A percentile compares a stretch with the other conserved stretches of the same genome.
These are phyloP conservation scores for Aphaenogaster ashmeadi DNA, from an alignment of 1,140 invertebrate species.

Conservation along the genomic window DNA sequence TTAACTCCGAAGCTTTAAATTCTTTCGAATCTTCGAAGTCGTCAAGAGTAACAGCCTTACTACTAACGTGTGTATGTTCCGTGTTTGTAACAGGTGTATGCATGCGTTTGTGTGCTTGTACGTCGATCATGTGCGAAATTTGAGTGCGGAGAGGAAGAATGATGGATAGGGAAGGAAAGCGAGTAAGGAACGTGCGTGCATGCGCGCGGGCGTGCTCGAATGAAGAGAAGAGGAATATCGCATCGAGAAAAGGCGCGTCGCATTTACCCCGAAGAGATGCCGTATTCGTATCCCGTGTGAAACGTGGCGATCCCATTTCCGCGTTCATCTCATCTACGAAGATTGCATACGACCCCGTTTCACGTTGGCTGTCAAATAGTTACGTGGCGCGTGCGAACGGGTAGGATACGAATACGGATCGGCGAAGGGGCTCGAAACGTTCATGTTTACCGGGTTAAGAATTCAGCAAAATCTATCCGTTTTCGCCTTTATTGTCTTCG, in stretches of 20 bases:
- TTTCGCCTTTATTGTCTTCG: neutral
- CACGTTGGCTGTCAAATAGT: neutral
- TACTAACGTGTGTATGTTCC: conserved; percentile 18
- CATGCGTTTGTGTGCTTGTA: neutral
- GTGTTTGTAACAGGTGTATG: conserved; percentile 41
- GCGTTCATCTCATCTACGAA: neutral
- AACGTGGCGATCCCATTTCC: neutral
- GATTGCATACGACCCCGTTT: neutral
- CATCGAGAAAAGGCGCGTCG: neutral
- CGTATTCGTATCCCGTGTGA: neutral
- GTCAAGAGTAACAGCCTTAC: no score
- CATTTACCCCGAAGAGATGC: conserved; percentile 1
- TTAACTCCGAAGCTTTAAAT: no score
- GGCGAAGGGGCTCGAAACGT: neutral
- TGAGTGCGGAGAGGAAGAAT: neutral
- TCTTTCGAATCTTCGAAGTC: no score
- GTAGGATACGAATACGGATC: neutral
- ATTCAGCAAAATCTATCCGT: neutral
- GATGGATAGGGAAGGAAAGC: conserved; percentile 26
- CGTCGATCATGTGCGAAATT: neutral
- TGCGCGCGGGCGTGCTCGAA: neutral
- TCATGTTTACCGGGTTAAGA: neutral
- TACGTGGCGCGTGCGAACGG: neutral
- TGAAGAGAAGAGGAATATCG: neutral
- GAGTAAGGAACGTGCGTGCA: neutral